Conservation (phyloP, 2,797 vertebrate species). For the Clarias laeviceps region DNA sequence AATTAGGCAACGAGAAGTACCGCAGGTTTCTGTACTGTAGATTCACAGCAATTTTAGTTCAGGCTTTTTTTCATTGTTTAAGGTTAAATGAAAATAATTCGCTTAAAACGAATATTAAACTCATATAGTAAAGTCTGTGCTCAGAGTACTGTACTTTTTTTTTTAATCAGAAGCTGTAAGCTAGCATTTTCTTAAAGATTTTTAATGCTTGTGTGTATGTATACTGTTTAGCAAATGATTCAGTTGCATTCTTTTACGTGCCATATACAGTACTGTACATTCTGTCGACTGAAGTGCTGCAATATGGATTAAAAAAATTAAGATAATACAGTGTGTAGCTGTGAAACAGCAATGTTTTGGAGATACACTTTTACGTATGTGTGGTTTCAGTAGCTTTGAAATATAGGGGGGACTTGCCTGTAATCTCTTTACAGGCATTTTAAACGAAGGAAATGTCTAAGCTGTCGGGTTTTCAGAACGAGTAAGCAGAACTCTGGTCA, state of each 20-base stretch:
- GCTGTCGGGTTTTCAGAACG: conserved; percentile 45
- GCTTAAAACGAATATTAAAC: conserved; percentile 44
- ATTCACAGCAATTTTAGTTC: conserved; percentile 44
- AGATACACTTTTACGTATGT: not conserved
- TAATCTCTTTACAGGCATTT: conserved; percentile 16
- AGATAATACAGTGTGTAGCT: not conserved
- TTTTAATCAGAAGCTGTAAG: conserved; percentile 12
- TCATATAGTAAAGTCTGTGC: conserved; percentile 14
- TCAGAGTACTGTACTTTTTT: not conserved
- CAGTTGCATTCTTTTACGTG: not conserved
- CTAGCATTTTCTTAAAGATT: not conserved
- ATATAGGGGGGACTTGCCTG: not conserved
- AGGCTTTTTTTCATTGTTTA: conserved; percentile 37
- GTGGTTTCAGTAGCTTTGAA: not conserved
- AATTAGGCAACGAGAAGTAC: conserved; percentile 40
- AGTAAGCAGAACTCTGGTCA: conserved; percentile 63
- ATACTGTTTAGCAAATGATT: not conserved
- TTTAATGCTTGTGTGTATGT: not conserved
- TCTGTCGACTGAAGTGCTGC: conserved; percentile 11
- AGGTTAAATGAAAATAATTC: conserved; percentile 50
- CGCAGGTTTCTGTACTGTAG: conserved; percentile 12
- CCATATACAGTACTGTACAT: not conserved
- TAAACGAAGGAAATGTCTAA: conserved; percentile 15
- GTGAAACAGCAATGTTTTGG: not conserved
- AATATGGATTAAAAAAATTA: not conserved